Base-by-base conservation (phyloP, 1,140 invertebrate species). In the Oreohelix idahoensis region DNA sequence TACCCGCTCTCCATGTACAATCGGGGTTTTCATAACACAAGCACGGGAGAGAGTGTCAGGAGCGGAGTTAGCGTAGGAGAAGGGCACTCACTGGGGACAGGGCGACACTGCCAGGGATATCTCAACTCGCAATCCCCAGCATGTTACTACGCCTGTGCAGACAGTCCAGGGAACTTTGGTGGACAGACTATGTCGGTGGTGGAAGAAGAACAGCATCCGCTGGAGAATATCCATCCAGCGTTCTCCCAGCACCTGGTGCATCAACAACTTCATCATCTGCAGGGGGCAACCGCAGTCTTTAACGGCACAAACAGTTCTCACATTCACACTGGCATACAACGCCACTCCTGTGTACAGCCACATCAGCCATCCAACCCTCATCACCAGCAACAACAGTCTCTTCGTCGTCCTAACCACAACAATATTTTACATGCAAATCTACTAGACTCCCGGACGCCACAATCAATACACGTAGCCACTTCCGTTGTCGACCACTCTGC, bases 171-270 rank as follows among this genome's bases (percentile, higher is more conserved):
- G 49, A 83, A 86, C 70, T 89, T 88, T 80, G 89, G 89, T 11
- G 90, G 89, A n/a, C 89, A 91, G 58, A 71, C 88, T 39, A 91
- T 91, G 90, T 86, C 89, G 26, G 90, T 91, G 0, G 90, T 91
- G 36, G 90, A 91, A 76, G 86, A 88, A 71, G 83, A 83, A 29
- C 81, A 87, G 38, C 83, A 80, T 36, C 66, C 69, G 36, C 13
- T 17, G 26, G 20, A 35, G n/a, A 35, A 32, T 0, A 45, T 75
- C n/a, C 36, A 77, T 39, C 69, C 76, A 74, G 80, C 81, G 66
- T 71, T 74, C 70, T 58, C 79, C 39, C n/a, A 51, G 58, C 70
- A 75, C 53, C n/a, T 39, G 4, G 2, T 58, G 71, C 1, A 63
- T 45, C 32, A 32, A 38, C 26, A 69, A 39, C 81, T 58, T 81